These are phyloP conservation scores for Scleropages formosus DNA, from an alignment of 2,797 vertebrate species.

Conservation along the genomic window DNA sequence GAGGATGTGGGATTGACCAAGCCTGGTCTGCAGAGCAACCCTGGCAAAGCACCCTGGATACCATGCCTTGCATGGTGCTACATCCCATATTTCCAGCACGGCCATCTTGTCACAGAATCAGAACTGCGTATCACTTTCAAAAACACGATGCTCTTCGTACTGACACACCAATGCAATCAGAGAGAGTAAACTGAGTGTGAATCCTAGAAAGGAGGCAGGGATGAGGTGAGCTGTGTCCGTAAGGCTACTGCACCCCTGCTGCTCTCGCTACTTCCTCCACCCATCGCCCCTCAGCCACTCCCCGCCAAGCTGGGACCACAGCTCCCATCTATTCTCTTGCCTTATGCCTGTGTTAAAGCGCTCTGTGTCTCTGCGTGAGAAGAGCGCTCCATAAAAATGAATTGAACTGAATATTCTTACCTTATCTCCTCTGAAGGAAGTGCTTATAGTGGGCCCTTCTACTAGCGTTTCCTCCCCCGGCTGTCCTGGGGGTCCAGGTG, in stretches of 20 bases:
- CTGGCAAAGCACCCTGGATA: neutral
- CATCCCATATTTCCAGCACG: neutral
- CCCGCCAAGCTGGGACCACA: conserved; percentile 45
- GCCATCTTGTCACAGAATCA: neutral
- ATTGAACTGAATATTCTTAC: no score
- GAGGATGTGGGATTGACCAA: neutral
- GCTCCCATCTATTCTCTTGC: conserved; percentile 42
- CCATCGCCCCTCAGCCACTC: conserved; percentile 17
- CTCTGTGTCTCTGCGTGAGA: no score
- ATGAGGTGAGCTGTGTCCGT: conserved; percentile 1
- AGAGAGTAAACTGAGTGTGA: neutral
- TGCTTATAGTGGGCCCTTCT: conserved; percentile 61
- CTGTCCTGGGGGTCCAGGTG: conserved; percentile 65
- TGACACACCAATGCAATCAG: no score
- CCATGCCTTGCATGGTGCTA: neutral
- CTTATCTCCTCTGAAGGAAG: conserved; percentile 78
- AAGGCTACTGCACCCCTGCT: conserved; percentile 32
- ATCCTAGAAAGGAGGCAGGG: neutral
- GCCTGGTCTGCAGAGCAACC: conserved; percentile 24
- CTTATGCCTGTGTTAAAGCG: no score
- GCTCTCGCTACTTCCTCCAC: conserved; percentile 13
- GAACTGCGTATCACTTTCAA: neutral
- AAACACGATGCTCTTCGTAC: no score
- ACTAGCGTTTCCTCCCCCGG: conserved; percentile 59
- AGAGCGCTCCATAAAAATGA: no score